Evolutionary conservation across 2,797 vertebrate species (phyloP).

Genomic region (Valencia hispanica): DNA sequence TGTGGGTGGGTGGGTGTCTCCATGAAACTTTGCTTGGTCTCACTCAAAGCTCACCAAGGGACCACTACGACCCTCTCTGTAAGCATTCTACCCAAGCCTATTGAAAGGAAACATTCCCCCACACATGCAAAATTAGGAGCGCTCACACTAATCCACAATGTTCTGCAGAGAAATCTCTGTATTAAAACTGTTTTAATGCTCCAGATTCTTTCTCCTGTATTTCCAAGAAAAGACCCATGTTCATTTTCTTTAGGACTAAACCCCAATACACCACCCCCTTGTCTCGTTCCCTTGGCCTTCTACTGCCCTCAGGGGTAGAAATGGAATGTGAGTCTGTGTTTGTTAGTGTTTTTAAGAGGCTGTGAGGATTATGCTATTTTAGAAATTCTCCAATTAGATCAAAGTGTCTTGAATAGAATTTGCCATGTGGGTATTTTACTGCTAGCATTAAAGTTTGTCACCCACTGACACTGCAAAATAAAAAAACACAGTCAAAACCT

Average conservation of each 20-base stretch:
- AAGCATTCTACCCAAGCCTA: slow-evolving; percentile 41
- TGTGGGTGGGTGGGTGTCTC: slow-evolving; percentile 35
- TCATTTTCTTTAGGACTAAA: slow-evolving; percentile 59
- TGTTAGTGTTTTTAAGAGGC: slow-evolving; percentile 38
- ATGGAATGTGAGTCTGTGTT: slow-evolving; percentile 35
- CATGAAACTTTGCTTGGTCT: slow-evolving; percentile 47
- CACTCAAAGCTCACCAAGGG: slow-evolving; percentile 51
- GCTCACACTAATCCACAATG: slow-evolving; percentile 36
- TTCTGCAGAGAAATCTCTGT: slow-evolving; percentile 47
- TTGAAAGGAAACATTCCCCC: slow-evolving; percentile 54
- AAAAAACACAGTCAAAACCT: neutral
- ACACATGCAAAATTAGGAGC: slow-evolving; percentile 22
- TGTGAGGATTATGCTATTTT: slow-evolving; percentile 50
- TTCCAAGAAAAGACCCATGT: slow-evolving; percentile 55
- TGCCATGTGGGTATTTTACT: neutral
- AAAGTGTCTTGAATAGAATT: slow-evolving; percentile 21
- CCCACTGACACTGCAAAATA: neutral
- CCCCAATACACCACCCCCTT: slow-evolving; percentile 14
- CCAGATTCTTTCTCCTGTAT: slow-evolving; percentile 46
- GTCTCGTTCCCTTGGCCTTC: slow-evolving; percentile 35
- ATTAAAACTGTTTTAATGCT: slow-evolving; percentile 46
- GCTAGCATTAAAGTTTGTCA: slow-evolving; percentile 3
- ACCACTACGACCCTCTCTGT: slow-evolving; percentile 40
- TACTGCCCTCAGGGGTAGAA: slow-evolving; percentile 34
- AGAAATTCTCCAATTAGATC: slow-evolving; percentile 45